Base-by-base conservation (phyloP, 1,140 invertebrate genomes). In the Popillia japonica region DNA sequence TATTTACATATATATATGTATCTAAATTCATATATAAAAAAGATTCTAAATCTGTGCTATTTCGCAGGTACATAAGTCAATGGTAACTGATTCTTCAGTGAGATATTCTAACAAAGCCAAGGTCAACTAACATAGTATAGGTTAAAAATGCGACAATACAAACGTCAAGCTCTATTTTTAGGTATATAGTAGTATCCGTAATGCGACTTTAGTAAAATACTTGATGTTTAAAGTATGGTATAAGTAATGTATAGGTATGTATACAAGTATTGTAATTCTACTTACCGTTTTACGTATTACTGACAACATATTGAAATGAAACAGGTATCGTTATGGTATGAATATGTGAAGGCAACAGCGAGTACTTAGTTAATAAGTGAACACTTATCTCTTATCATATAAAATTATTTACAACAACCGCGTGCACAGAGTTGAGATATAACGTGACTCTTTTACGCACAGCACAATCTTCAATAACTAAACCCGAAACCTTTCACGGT, bases 281-380 rank as follows among this genome's bases (percentile, higher is more conserved):
- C 61, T 68, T 68, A 68, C 61, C 61, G 22, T 68, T 68, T 68
- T 68, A 10, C 61, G 61, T 68, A 68, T 14, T 68, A 68, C 0
- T 6, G 61, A 68, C 22, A 68, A 22, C 61, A 68, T 68, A 68
- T 27, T 68, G 22, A 27, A 27, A 14, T 68, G 9, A 22, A 23
- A 27, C 61, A 68, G 7, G 10, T 68, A 8, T 20, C 20, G 22
- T 6, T 34, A 68, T 20, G 8, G 22, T 10, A 22, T 55, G 17
- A 55, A 55, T 17, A 2, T 6, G 48, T n/a, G 17, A 55, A 55
- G 48, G 17, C 48, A 55, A 55, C 14, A n/a, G 48, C 17, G 6
- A n/a, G 17, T 17, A 55, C 48, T 55, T 14, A 55, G 2, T 55
- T 55, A 55, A 55, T 68, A 68, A 68, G 11, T 22, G 7, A 22